phyloP scores from a whole-genome alignment of 2,797 vertebrate species.

The Neosalanx taihuensis region DNA sequence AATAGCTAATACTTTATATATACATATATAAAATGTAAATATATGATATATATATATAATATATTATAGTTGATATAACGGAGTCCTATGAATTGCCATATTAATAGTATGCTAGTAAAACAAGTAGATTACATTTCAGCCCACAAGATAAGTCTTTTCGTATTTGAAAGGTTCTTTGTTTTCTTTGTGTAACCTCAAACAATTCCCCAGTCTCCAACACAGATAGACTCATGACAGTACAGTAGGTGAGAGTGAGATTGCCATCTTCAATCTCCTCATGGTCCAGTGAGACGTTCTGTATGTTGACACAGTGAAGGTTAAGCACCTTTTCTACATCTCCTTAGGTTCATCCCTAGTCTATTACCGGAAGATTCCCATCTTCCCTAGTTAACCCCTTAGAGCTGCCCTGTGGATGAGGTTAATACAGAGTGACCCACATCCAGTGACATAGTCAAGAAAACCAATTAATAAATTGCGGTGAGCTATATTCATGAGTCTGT shows the following conservation, averaged over 20 bases:
- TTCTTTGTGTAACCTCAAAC: slow-evolving; percentile 2
- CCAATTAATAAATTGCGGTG: slow-evolving; percentile 40
- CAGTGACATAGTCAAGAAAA: slow-evolving; percentile 32
- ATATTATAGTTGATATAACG: no score
- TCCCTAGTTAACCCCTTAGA: slow-evolving; percentile 39
- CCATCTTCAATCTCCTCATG: slow-evolving; percentile 17
- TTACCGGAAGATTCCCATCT: slow-evolving; percentile 32
- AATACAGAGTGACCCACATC: slow-evolving; percentile 35
- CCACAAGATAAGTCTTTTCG: no score
- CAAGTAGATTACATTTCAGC: no score
- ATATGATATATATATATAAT: no score
- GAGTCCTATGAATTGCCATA: no score
- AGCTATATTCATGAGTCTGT: slow-evolving; percentile 34
- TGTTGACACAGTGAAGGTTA: slow-evolving; percentile 10
- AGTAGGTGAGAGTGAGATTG: slow-evolving; percentile 8
- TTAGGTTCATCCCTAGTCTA: slow-evolving; percentile 12
- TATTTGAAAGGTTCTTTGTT: neutral
- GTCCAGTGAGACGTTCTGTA: slow-evolving; percentile 10
- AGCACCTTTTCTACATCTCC: slow-evolving; percentile 12
- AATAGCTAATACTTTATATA: no score
- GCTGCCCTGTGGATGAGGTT: slow-evolving; percentile 46
- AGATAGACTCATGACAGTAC: slow-evolving; percentile 11
- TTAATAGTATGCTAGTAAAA: no score
- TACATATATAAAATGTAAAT: no score
- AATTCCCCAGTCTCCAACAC: slow-evolving; percentile 13